Conservation (phyloP, 2,888 invertebrate species). For the Ligdia adustata region DNA sequence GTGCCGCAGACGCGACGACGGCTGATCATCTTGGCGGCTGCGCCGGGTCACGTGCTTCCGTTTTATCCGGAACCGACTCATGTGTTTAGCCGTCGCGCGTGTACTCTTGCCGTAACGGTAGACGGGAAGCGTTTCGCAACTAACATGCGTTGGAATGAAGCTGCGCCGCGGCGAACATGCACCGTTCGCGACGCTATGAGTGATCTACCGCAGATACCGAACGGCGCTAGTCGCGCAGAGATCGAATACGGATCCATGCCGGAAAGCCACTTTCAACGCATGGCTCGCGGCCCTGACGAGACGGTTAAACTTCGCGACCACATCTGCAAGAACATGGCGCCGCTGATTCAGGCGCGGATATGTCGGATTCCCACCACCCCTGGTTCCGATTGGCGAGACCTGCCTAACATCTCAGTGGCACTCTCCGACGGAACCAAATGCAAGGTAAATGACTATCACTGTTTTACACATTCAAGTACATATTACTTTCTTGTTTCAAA, state of each 20-base stretch:
- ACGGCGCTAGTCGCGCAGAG: slow-evolving; percentile 88
- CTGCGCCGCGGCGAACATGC: slow-evolving; percentile 90
- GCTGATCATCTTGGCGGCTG: slow-evolving; percentile 91
- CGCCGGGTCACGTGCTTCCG: slow-evolving; percentile 90
- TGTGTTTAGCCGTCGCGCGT: slow-evolving; percentile 88
- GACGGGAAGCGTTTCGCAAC: slow-evolving; percentile 78
- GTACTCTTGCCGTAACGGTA: slow-evolving; percentile 78
- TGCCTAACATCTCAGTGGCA: slow-evolving; percentile 89
- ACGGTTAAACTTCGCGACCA: slow-evolving; percentile 87
- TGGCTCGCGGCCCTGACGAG: slow-evolving; percentile 85
- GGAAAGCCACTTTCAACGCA: slow-evolving; percentile 89
- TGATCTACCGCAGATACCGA: slow-evolving; percentile 90
- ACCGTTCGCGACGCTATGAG: slow-evolving; percentile 93
- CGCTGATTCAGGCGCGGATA: slow-evolving; percentile 91
- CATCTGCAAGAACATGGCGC: slow-evolving; percentile 93
- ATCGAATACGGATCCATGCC: slow-evolving; percentile 89
- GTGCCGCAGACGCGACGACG: slow-evolving; percentile 92
- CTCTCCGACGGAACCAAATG: slow-evolving; percentile 88
- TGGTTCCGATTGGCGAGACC: slow-evolving; percentile 94
- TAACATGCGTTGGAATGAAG: slow-evolving; percentile 85
- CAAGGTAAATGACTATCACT: slow-evolving; percentile 62
- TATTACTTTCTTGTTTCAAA: not conserved
- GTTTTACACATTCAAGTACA: not conserved
- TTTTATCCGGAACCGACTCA: slow-evolving; percentile 91
- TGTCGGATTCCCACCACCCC: slow-evolving; percentile 88